Conservation (phyloP, 2,888 invertebrate genomes). For the Eupeodes luniger region DNA sequence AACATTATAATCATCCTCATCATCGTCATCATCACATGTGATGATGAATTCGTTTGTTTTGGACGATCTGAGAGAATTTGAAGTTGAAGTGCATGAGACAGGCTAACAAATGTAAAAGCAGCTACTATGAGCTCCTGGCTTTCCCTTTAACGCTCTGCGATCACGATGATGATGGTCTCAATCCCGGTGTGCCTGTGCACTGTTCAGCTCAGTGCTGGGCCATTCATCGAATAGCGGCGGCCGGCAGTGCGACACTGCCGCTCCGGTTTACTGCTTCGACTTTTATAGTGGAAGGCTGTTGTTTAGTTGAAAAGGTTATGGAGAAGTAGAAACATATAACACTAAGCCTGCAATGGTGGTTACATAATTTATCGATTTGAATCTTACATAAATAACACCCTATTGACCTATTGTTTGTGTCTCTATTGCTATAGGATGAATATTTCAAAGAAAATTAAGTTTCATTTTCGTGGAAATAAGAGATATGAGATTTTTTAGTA, state of each 20-base stretch:
- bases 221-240: neutral
- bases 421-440: neutral
- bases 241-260: neutral
- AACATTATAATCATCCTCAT: conserved; percentile 71
- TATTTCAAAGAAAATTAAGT: neutral
- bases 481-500: neutral
- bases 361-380: conserved; percentile 58
- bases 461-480: neutral
- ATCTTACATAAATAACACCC: conserved; percentile 50
- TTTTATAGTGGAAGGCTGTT: neutral
- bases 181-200: neutral
- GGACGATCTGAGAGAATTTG: conserved; percentile 63
- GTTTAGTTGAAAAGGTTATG: conserved; percentile 21
- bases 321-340: neutral
- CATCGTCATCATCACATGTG: conserved; percentile 73
- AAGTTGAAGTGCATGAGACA: conserved; percentile 76
- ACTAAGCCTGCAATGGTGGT: conserved; percentile 41
- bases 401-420: conserved; percentile 41
- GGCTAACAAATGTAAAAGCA: conserved; percentile 60
- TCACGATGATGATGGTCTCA: neutral
- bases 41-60: conserved; percentile 76
- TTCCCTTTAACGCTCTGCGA: neutral
- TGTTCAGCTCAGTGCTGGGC: neutral
- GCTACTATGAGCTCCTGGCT: conserved; percentile 61
- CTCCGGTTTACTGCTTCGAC: neutral